These are phyloP conservation scores for Oligia strigilis DNA, from an alignment of 2,888 invertebrate species.

Conservation along the genomic window DNA sequence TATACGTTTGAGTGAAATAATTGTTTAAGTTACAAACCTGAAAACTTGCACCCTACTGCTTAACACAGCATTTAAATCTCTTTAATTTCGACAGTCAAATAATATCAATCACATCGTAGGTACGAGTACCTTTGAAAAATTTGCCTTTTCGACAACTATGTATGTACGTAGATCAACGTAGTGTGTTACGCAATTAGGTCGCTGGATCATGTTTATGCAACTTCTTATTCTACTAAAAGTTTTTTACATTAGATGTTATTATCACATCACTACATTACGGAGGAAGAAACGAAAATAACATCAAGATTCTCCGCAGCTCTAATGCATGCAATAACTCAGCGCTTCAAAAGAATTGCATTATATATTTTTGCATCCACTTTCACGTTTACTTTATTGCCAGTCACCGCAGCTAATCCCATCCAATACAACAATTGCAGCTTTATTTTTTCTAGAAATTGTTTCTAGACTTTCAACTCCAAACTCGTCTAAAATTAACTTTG, in stretches of 20 bases:
- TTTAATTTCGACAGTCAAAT: not conserved
- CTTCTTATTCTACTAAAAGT: not conserved
- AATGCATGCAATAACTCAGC: constrained; percentile 40
- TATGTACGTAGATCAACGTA: not conserved
- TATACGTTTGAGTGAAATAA: constrained; percentile 21
- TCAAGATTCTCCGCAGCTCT: not conserved
- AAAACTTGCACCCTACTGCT: not conserved
- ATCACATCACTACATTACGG: not conserved
- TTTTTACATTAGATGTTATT: not conserved
- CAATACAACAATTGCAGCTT: constrained; percentile 14
- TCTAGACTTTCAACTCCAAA: constrained; percentile 9
- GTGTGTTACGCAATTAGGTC: not conserved
- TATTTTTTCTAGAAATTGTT: constrained; percentile 33
- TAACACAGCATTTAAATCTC: not conserved
- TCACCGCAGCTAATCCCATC: constrained; percentile 10
- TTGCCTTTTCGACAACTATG: not conserved
- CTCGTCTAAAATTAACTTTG: constrained; percentile 3
- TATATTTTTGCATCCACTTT: constrained; percentile 23
- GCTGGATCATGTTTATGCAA: not conserved
- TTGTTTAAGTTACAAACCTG: constrained; percentile 6
- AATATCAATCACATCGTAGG: no score
- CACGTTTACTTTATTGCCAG: constrained; percentile 34
- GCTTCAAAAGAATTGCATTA: constrained; percentile 26
- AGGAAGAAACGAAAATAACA: constrained; percentile 12
- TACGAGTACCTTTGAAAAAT: no score